Conservation (phyloP, 1,140 invertebrate genomes). For the Nymphalis io region DNA sequence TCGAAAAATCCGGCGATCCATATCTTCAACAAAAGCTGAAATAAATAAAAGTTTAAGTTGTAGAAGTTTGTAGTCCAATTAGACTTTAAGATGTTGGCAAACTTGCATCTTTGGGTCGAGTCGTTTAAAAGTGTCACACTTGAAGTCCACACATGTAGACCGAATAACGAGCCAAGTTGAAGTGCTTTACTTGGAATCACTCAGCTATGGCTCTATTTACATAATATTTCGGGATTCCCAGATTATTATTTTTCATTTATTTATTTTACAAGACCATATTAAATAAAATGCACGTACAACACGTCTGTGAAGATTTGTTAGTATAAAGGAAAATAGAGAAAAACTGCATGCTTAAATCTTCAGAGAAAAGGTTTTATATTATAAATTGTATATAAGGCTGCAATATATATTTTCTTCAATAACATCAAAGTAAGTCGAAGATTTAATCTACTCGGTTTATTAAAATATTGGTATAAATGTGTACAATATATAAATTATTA, state of each 20-base stretch:
- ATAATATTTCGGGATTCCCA: not conserved
- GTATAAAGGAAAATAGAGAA: too few relatives aligned
- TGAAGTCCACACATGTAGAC: conserved; percentile 27
- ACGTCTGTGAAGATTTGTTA: too few relatives aligned
- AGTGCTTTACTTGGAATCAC: conserved; percentile 44
- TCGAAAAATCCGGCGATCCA: not conserved
- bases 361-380: too few relatives aligned
- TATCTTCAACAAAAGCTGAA: not conserved
- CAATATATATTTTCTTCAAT: too few relatives aligned
- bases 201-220: conserved; percentile 24
- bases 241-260: not conserved
- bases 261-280: not conserved
- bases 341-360: too few relatives aligned
- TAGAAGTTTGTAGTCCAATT: conserved; percentile 13
- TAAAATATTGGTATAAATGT: too few relatives aligned
- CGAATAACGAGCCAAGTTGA: conserved; percentile 42
- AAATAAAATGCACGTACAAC: too few relatives aligned
- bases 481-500: too few relatives aligned
- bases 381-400: too few relatives aligned
- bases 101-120: conserved; percentile 13
- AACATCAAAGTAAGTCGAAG: too few relatives aligned
- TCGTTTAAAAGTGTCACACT: conserved; percentile 19
- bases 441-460: too few relatives aligned
- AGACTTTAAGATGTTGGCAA: conserved; percentile 20
- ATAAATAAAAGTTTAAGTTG: not conserved